A percentile compares a stretch with the other conserved stretches of the same genome.
phyloP scores from a whole-genome alignment of 2,888 invertebrate genomes.

The Lysandra coridon region DNA sequence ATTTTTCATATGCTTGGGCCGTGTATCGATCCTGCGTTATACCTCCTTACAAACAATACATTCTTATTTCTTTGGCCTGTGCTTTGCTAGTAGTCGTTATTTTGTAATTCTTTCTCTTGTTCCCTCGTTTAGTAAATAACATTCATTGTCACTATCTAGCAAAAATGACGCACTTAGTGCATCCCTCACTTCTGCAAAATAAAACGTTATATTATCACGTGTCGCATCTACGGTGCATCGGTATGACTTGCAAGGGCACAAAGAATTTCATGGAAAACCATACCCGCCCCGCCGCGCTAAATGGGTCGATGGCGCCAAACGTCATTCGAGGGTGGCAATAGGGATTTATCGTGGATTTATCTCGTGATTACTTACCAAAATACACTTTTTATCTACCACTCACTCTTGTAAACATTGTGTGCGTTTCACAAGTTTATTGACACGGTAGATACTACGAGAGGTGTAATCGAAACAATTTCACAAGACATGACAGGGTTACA shows the following conservation, averaged over 20 bases:
- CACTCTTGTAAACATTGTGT: conserved; percentile 46
- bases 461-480: conserved; percentile 73
- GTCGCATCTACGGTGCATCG: conserved; percentile 54
- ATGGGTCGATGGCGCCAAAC: conserved; percentile 80
- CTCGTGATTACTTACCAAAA: conserved; percentile 27
- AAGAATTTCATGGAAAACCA: conserved; percentile 61
- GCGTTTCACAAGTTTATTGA: conserved; percentile 39
- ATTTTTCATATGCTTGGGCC: conserved; percentile 77
- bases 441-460: conserved; percentile 50
- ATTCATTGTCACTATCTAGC: conserved; percentile 74
- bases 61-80: conserved; percentile 77
- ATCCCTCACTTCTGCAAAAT: conserved; percentile 74
- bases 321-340: conserved; percentile 61
- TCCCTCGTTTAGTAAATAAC: conserved; percentile 64
- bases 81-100: conserved; percentile 70
- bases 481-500: conserved; percentile 76
- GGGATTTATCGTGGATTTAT: neutral
- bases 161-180: conserved; percentile 74
- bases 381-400: conserved; percentile 44
- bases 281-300: conserved; percentile 69
- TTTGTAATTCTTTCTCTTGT: conserved; percentile 56
- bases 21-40: conserved; percentile 74
- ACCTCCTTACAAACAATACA: conserved; percentile 73
- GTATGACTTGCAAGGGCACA: conserved; percentile 59
- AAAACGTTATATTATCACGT: conserved; percentile 52